Evolutionary conservation across 2,797 vertebrate genomes (phyloP).

Genomic region (Delichon dasypus): DNA sequence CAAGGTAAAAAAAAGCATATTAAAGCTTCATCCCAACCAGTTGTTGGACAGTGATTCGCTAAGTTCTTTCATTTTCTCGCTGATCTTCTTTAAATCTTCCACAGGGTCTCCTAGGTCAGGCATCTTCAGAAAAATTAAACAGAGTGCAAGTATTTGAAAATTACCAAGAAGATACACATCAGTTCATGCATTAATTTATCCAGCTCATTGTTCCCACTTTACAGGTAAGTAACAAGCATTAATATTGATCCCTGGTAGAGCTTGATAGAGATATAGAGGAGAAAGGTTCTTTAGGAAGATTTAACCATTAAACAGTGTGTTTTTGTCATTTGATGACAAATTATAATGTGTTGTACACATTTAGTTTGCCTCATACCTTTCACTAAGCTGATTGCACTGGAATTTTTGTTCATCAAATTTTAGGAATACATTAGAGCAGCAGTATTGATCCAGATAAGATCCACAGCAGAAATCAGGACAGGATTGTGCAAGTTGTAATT

Average conservation of each 20-base stretch:
- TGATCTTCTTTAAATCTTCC: background rate
- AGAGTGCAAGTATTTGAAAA: background rate
- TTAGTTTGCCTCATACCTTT: background rate
- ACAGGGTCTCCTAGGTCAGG: background rate
- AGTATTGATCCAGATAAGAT: background rate
- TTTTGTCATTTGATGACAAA: background rate
- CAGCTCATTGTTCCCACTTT: background rate
- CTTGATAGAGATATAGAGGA: background rate
- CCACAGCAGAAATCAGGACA: slow-evolving; percentile 23
- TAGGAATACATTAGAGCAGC: background rate
- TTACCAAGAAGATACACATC: background rate
- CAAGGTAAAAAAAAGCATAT: background rate
- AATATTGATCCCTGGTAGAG: accelerated
- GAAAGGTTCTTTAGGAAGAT: background rate
- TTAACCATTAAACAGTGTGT: background rate
- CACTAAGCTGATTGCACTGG: background rate
- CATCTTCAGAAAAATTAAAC: background rate
- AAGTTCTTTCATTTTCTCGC: accelerated
- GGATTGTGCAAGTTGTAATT: background rate
- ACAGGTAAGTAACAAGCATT: background rate
- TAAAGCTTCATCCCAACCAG: background rate
- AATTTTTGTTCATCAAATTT: background rate
- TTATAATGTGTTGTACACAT: background rate
- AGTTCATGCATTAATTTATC: background rate
- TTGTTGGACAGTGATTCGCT: accelerated